phyloP scores from a whole-genome alignment of 2,888 invertebrate genomes.

The Empis stercorea region DNA sequence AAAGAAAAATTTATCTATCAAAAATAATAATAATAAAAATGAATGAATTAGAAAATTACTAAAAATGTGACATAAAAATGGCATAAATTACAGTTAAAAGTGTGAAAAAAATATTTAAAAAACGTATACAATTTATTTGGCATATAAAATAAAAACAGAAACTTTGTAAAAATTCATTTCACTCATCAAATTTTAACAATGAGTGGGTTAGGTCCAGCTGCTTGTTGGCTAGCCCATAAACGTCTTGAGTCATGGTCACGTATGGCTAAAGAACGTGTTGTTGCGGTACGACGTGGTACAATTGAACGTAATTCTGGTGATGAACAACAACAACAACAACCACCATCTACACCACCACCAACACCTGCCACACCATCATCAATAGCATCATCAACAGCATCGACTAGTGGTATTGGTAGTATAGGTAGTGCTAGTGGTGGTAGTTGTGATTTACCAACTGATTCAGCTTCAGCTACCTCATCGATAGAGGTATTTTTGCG shows the following conservation, averaged over 20 bases:
- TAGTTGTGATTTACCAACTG: conserved; percentile 33
- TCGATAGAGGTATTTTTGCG: conserved; percentile 25
- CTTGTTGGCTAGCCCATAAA: conserved; percentile 66
- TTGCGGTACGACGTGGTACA: conserved; percentile 34
- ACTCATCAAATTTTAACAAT: conserved; percentile 22
- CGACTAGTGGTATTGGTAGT: conserved; percentile 32
- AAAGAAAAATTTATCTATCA: no score
- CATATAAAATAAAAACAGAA: no score
- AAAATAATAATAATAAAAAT: no score
- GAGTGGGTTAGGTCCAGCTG: conserved; percentile 60
- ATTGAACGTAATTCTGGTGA: conserved; percentile 31
- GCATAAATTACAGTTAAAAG: no score
- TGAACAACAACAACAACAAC: conserved; percentile 17
- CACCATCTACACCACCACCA: conserved; percentile 14
- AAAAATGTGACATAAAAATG: no score
- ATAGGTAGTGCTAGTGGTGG: conserved; percentile 29
- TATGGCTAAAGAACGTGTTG: conserved; percentile 53
- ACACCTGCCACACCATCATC: conserved; percentile 27
- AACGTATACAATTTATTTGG: no score
- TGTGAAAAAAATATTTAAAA: no score
- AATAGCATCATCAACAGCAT: conserved; percentile 33
- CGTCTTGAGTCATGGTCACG: conserved; percentile 64
- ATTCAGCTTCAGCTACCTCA: conserved; percentile 19
- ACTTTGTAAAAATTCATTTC: no score
- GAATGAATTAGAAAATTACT: no score